Percentiles rank a stretch among this genome's conserved stretches.
Evolutionary conservation across 2,888 invertebrate species (phyloP).

Genomic region (Mesopsocus fuscifrons): DNA sequence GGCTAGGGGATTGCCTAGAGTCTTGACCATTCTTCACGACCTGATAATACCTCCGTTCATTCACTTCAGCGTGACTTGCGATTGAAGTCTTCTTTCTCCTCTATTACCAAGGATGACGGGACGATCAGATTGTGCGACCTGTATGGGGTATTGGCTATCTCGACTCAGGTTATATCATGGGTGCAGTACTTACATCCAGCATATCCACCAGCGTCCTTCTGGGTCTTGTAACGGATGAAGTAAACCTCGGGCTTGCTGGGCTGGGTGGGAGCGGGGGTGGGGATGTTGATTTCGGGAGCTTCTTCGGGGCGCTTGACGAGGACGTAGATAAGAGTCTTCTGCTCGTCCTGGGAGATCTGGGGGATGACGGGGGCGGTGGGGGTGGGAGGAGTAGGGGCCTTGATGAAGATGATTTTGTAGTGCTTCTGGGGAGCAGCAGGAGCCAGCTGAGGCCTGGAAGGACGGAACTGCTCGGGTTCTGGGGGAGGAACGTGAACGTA

Average conservation of each 20-base stretch:
- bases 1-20: too few species aligned
- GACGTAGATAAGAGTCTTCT: constrained; percentile 72
- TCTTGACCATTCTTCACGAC: too few species aligned
- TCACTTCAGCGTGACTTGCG: too few species aligned
- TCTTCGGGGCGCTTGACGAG: constrained; percentile 77
- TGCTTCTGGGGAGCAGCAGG: constrained; percentile 64
- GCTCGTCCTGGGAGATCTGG: constrained; percentile 56
- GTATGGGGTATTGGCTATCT: too few species aligned
- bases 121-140: constrained; percentile 15
- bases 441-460: constrained; percentile 35
- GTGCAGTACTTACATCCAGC: constrained; percentile 10
- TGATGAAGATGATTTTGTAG: constrained; percentile 86
- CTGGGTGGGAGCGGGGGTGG: constrained; percentile 57
- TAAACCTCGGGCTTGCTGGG: constrained; percentile 80
- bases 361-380: constrained; percentile 68
- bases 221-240: constrained; percentile 70
- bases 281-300: constrained; percentile 59
- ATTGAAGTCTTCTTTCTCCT: not conserved
- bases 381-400: constrained; percentile 68
- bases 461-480: constrained; percentile 51
- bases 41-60: too few species aligned
- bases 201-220: constrained; percentile 22
- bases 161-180: too few species aligned
- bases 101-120: not conserved
- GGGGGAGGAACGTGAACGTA: constrained; percentile 81